Base-by-base conservation (phyloP, 2,888 invertebrate genomes). In the Agrilus mali region DNA sequence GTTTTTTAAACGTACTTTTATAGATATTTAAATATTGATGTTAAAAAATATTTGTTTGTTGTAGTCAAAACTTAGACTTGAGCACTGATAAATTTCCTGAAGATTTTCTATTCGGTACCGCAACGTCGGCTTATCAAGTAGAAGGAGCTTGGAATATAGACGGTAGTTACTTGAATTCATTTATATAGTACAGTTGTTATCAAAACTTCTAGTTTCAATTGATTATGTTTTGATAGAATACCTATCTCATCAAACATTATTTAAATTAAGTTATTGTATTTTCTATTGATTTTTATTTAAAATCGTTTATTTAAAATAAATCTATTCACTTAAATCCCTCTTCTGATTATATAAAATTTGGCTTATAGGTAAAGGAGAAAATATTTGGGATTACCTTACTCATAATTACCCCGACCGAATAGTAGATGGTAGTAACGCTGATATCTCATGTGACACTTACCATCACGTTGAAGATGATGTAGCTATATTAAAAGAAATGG, bases 351-450 rank as follows among this genome's bases (percentile, higher is more conserved):
- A 5, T 27, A 27, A 27, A 27, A 8, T 10, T 27, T 40, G 17
- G 3, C 17, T 66, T 55, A 3, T 50, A 76, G 77, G 71, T 8
- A 77, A 75, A 64, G 69, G 73, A 4, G 72, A 72, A 50, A 75
- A 70, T 53, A 74, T 78, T n/a, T 81, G 80, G 82, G 82, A 82
- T 59, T 67, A 66, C 8, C 76, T 77, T 53, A 72, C 74, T 1
- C 76, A 76, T 50, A 40, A 13, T 3, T 52, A 67, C 36, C 69
- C 71, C 0, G 70, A 74, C 2, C 54, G 67, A 1, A 67, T 79
- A 2, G 63, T 62, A 42, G 73, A 78, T 53, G 65, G 65, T 35
- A 59, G 64, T n/a, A 76, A 70, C 33, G 80, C 72, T 0, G 77
- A 80, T 53, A 61, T 75, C 0, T 73, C 80, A 0, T 73, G 74